A percentile compares a stretch with the other conserved stretches of the same genome.
Evolutionary conservation across 2,888 invertebrate species (phyloP).

Genomic region (Metacarcinus magister): DNA sequence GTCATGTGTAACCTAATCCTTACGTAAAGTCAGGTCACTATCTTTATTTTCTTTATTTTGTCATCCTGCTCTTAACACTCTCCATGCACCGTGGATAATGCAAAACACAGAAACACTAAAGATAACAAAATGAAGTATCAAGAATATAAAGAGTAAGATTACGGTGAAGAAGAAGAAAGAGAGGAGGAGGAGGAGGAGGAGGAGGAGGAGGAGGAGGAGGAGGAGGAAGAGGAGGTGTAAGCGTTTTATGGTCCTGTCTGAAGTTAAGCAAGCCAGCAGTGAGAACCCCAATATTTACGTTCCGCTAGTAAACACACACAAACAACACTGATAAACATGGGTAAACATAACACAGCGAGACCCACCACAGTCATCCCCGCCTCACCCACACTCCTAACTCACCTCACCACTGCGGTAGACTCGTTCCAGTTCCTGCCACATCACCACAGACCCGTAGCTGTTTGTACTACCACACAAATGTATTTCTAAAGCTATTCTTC

Average conservation of each 20-base stretch:
- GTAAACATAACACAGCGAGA: background rate
- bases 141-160: background rate
- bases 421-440: too few relatives aligned
- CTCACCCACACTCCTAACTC: background rate
- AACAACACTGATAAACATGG: conserved; percentile 30
- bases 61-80: background rate
- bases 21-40: background rate
- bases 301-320: conserved; percentile 41
- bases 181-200: background rate
- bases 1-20: background rate
- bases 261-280: background rate
- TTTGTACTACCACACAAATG: too few relatives aligned
- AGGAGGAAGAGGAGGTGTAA: background rate
- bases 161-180: background rate
- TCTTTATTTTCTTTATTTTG: background rate
- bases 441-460: too few relatives aligned
- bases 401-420: too few relatives aligned
- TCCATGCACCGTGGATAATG: background rate
- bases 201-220: background rate
- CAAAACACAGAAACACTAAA: background rate
- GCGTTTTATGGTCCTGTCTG: background rate
- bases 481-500: too few relatives aligned
- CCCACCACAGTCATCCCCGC: background rate
- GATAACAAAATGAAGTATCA: background rate
- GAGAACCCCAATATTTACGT: conserved; percentile 40